These are phyloP conservation scores for Paracentrotus lividus DNA, from an alignment of 53 echinoderm and acorn worm species.

Conservation along the genomic window DNA sequence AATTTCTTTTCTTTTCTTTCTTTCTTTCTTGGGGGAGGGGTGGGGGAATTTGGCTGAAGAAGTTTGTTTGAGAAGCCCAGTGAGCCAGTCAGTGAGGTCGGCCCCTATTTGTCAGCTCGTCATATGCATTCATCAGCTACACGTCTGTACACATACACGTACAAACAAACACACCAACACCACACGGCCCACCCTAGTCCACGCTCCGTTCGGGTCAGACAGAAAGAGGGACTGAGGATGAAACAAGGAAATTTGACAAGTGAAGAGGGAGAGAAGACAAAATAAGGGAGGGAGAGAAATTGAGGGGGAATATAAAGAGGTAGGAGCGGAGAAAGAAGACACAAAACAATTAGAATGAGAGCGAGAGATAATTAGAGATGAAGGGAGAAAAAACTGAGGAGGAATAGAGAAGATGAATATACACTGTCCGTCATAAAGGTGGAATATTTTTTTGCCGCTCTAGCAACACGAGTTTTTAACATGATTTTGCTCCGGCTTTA, in stretches of 20 bases:
- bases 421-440: no score
- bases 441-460: no score
- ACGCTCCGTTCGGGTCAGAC: background rate
- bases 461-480: no score
- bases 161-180: conserved; percentile 39
- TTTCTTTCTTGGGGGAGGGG: background rate
- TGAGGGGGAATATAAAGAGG: background rate
- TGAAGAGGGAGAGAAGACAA: background rate
- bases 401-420: background rate
- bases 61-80: conserved; percentile 14
- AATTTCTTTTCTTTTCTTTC: background rate
- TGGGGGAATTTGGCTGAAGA: background rate
- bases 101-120: conserved; percentile 20
- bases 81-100: background rate
- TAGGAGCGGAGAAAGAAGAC: background rate
- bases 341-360: background rate
- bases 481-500: no score
- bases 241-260: background rate
- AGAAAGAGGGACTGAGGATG: background rate
- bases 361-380: background rate
- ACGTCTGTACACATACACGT: background rate
- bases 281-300: background rate
- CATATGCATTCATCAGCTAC: conserved; percentile 18
- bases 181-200: background rate
- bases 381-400: background rate